Conservation (phyloP, 2,797 vertebrate genomes). For the Parotocinclus haroldoi region DNA sequence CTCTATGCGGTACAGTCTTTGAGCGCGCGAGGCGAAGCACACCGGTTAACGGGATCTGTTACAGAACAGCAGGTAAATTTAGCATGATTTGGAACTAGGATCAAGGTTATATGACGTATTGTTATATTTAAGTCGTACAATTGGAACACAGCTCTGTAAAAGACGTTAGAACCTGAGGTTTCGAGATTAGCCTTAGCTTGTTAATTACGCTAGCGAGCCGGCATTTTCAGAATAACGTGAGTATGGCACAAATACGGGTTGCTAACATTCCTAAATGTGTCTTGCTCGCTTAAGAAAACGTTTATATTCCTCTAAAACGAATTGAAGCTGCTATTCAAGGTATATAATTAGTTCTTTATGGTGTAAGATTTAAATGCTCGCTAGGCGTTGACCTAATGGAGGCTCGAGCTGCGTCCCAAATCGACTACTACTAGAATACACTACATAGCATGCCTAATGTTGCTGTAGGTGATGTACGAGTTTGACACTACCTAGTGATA, state of each 20-base stretch:
- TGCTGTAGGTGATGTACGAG: background rate
- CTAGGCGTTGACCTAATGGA: background rate
- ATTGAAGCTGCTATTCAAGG: too few relatives aligned
- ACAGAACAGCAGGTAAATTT: too few relatives aligned
- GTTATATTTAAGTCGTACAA: too few relatives aligned
- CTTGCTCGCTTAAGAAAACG: too few relatives aligned
- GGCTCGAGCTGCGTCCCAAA: background rate
- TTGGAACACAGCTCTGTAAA: too few relatives aligned
- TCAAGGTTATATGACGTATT: too few relatives aligned
- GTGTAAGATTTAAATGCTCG: background rate
- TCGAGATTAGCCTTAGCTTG: background rate
- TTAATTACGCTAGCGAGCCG: background rate
- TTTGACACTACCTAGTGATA: background rate
- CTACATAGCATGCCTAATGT: background rate
- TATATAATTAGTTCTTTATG: background rate
- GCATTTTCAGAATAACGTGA: background rate
- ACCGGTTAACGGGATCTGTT: background rate
- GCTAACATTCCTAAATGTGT: too few relatives aligned
- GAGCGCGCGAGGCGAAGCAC: background rate
- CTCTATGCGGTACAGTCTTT: conserved; percentile 4
- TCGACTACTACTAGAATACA: background rate
- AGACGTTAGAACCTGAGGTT: background rate
- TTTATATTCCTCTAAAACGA: too few relatives aligned
- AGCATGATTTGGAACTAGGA: too few relatives aligned
- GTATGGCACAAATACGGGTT: too few relatives aligned